Evolutionary conservation across 1,140 invertebrate genomes (phyloP).

Genomic region (Brachionus koreanus): DNA sequence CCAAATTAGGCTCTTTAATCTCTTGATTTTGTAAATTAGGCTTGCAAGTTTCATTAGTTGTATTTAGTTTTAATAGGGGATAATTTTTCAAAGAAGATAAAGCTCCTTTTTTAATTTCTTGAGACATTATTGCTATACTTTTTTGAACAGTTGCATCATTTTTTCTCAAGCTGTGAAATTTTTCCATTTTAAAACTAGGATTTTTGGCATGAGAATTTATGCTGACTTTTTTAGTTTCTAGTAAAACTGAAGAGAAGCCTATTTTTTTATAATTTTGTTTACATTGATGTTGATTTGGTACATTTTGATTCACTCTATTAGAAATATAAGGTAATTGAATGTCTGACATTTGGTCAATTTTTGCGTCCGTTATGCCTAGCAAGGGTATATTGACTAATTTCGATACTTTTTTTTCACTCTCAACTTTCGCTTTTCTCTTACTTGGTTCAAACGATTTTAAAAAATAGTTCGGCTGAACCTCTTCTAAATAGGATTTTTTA

Average conservation of each 20-base stretch:
- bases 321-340: neutral
- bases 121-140: neutral
- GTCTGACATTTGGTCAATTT: neutral
- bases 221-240: neutral
- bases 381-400: slow-evolving; percentile 21
- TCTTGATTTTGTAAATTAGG: neutral
- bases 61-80: neutral
- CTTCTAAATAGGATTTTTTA: neutral
- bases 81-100: neutral
- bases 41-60: neutral
- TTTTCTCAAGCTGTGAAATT: neutral
- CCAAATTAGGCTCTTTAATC: neutral
- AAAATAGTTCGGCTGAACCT: neutral
- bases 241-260: too few species aligned
- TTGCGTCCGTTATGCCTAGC: neutral
- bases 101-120: neutral
- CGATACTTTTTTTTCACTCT: neutral
- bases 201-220: too few species aligned
- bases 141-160: neutral
- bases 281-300: too few species aligned
- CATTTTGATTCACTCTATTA: neutral
- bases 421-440: neutral
- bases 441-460: neutral
- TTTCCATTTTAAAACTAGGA: neutral
- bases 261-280: neutral